Evolutionary conservation across 2,888 invertebrate species (phyloP), one percentile per base, ranked within the genome.

Genomic region (Drosophila putrida): DNA sequence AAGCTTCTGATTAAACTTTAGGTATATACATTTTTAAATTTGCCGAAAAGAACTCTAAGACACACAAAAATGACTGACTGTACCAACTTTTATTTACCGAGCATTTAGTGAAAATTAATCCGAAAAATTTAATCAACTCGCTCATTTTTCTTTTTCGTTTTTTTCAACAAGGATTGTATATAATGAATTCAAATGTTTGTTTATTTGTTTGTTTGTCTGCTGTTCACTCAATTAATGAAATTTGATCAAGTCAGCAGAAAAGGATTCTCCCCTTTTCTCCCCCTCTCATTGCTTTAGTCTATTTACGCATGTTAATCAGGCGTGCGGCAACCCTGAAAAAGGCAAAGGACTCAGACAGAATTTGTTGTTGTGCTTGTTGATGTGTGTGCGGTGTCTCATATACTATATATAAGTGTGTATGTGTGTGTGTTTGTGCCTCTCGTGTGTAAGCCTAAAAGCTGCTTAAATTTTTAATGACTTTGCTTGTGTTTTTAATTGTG

Each of bases 401-500:
- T 43, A 5, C 53, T 41, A 44, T 64, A 66, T 59, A 44, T 41
- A 55, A 36, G 8, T 59, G 53, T 46, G 60, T 61, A 33, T 60
- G 64, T 66, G 63, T 67, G 64, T 64, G 51, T 49, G 41, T 46
- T 47, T 25, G 58, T 53, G 64, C 64, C 50, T 67, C 53, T 65
- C 51, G 61, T 74, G 66, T 78, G 78, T 88, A 85, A 85, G 89
- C 88, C 88, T 71, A 89, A 85, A 89, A 85, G 85, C 85, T 85
- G 89, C 85, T 85, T 85, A 89, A 69, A 89, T 85, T 89, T 85
- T 89, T 85, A 89, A 85, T 85, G 88, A 82, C 85, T 83, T 84
- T 89, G 86, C 88, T 85, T 85, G 85, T 88, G 73, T 85, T 89
- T 85, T 89, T 89, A 88, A 89, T 89, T 88, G 85, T 89, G 69